A percentile compares a stretch with the other conserved stretches of the same genome.
Evolutionary conservation across 2,888 invertebrate species (phyloP).

Genomic region (Acrocera orbiculus): DNA sequence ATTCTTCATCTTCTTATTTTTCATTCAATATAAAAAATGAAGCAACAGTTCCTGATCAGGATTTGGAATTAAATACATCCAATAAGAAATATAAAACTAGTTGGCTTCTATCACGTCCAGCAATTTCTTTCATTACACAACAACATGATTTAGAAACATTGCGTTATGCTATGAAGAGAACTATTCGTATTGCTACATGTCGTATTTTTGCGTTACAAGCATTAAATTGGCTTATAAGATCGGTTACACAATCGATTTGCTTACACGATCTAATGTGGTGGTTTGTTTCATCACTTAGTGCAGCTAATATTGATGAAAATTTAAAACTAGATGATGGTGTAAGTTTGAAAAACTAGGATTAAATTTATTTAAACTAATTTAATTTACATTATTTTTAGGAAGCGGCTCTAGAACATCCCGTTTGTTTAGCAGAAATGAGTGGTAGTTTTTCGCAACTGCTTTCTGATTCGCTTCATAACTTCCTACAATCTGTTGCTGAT

Average conservation of each 20-base stretch:
- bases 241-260: slow-evolving; percentile 77
- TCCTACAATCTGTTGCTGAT: slow-evolving; percentile 82
- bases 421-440: slow-evolving; percentile 61
- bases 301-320: slow-evolving; percentile 35
- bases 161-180: slow-evolving; percentile 73
- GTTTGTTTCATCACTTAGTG: slow-evolving; percentile 71
- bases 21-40: too few species aligned
- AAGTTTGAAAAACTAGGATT: slow-evolving; percentile 8
- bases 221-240: slow-evolving; percentile 84
- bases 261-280: slow-evolving; percentile 95
- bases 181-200: slow-evolving; percentile 61
- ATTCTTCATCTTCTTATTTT: too few species aligned
- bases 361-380: slow-evolving; percentile 7
- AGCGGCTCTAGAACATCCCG: slow-evolving; percentile 45
- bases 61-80: too few species aligned
- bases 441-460: slow-evolving; percentile 49
- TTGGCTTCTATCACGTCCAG: slow-evolving; percentile 41
- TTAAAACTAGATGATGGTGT: slow-evolving; percentile 24
- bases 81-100: too few species aligned
- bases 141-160: slow-evolving; percentile 71
- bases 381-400: slow-evolving; percentile 26
- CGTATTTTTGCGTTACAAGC: slow-evolving; percentile 84
- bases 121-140: slow-evolving; percentile 71
- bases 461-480: slow-evolving; percentile 61
- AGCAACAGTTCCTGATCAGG: too few species aligned